Base-by-base conservation (phyloP, 2,113 vertebrate genomes). In the Cephalopholis sonnerati region DNA sequence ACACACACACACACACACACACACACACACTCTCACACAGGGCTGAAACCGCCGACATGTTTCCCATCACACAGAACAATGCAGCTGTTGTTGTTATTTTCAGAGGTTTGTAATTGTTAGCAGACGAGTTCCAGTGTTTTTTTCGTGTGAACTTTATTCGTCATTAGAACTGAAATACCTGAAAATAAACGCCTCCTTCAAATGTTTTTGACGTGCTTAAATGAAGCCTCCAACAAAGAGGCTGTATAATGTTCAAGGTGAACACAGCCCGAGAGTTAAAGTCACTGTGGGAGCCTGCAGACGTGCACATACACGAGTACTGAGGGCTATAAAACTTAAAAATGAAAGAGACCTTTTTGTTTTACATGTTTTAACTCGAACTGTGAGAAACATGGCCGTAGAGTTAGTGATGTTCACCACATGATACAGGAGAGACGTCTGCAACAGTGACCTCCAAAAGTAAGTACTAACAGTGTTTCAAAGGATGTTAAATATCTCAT, bases 11-110 rank as follows among this genome's bases (percentile, higher is more conserved):
- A 46, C 63, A 72, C 44, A 59, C 54, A 59, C 24, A 48, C 2
- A 50, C 25, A n/a, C n/a, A n/a, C n/a, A n/a, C n/a, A n/a, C n/a
- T n/a, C n/a, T 22, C 51, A 20, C 71, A 15, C 24, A 25, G 1
- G 1, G 24, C 53, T 61, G 32, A 54, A 54, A 68, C 48, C 51
- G 5, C 62, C 32, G 10, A 54, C 53, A 66, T 70, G 64, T 86
- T 81, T 89, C 69, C 74, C 64, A 75, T 44, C 53, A 53, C 25
- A 70, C 53, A 54, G 62, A 83, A 86, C 84, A 89, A 86, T 70
- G 58, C 62, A 13, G 62, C 48, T 17, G 44, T 44, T 55, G 71
- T 74, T 77, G 79, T 29, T 22, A 51, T 20, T n/a, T 80, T 76
- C 79, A 53, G 75, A 72, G 29, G 67, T 57, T 80, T 71, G 46